A percentile compares a stretch with the other conserved stretches of the same genome.
Evolutionary conservation across 1,140 invertebrate genomes (phyloP).

Genomic region (Orchesella cincta): DNA sequence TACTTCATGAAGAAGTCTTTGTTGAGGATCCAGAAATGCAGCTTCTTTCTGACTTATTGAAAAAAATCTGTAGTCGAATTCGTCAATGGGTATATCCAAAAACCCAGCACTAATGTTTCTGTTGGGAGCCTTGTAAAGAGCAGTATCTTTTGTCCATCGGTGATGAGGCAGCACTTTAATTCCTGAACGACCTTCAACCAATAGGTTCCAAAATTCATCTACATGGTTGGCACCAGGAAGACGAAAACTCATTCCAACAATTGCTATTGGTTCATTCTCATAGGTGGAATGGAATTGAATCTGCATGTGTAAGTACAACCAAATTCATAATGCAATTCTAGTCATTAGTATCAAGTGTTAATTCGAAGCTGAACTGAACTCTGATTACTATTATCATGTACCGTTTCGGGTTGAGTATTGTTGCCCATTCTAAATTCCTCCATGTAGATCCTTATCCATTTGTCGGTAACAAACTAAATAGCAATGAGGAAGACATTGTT

Average conservation of each 20-base stretch:
- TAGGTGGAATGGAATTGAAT: no score
- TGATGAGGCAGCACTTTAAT: not conserved
- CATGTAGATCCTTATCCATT: not conserved
- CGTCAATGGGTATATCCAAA: conserved; percentile 33
- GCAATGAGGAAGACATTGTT: not conserved
- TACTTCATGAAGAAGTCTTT: conserved; percentile 57
- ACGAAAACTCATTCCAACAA: conserved; percentile 16
- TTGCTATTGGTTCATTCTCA: conserved; percentile 10
- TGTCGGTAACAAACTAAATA: conserved; percentile 3
- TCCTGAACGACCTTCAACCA: not conserved
- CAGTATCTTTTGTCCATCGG: conserved; percentile 5
- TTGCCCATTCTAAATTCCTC: no score
- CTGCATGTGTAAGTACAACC: no score
- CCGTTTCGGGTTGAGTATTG: no score
- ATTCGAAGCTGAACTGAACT: no score
- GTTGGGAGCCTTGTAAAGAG: not conserved
- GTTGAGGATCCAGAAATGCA: conserved; percentile 65
- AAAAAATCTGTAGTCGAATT: conserved; percentile 62
- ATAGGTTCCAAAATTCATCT: conserved; percentile 26
- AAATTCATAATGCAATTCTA: no score
- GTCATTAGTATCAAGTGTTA: no score
- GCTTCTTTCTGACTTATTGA: conserved; percentile 62
- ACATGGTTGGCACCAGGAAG: not conserved
- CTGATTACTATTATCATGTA: no score
- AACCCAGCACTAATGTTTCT: conserved; percentile 28